Base-by-base conservation (phyloP, 2,888 invertebrate species). In the Drosophila fungiperda region DNA sequence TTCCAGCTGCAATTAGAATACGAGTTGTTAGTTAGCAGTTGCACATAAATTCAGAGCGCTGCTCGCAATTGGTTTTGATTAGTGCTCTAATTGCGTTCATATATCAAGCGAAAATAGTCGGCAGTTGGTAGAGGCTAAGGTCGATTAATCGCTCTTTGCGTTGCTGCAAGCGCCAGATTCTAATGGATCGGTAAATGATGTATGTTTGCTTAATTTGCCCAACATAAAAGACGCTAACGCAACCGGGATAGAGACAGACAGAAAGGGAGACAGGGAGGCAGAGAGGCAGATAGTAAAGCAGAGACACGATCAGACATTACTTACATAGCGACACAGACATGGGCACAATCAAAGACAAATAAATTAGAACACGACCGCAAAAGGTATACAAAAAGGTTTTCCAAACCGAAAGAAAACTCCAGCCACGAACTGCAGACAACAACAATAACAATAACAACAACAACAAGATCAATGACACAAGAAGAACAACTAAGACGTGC, bases 1-100 rank as follows among this genome's bases (percentile, higher is more conserved):
- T 91, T 93, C 93, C 73, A 91, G 91, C 93, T 93, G 90, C 67
- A 89, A 75, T 78, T 76, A 76, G 74, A 79, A 79, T 75, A 71
- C 59, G 65, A 80, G 70, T 76, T 76, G 73, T 68, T 68, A 72
- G 80, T 78, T 59, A 55, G 55, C 60, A 50, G 62, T 63, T 52
- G 77, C 68, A 73, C 75, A 83, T 83, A 85, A 77, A 82, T 78
- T 75, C 59, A 48, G 48, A 49, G 45, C 49, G 52, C 49, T 60
- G 61, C 59, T 29, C 29, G 57, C 65, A 78, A 83, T 85, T 80
- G 68, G 83, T 81, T 83, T 83, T 83, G 83, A 83, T 83, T 86
- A 81, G 74, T 63, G 49, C 75, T 76, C 85, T 89, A 89, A 87
- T 88, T 86, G 88, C 86, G 54, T 50, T 62, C 76, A 88, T 87